Percentiles rank a stretch among this genome's conserved stretches.
Evolutionary conservation across 2,113 vertebrate genomes (phyloP).

Genomic region (Pterophyllum scalare): DNA sequence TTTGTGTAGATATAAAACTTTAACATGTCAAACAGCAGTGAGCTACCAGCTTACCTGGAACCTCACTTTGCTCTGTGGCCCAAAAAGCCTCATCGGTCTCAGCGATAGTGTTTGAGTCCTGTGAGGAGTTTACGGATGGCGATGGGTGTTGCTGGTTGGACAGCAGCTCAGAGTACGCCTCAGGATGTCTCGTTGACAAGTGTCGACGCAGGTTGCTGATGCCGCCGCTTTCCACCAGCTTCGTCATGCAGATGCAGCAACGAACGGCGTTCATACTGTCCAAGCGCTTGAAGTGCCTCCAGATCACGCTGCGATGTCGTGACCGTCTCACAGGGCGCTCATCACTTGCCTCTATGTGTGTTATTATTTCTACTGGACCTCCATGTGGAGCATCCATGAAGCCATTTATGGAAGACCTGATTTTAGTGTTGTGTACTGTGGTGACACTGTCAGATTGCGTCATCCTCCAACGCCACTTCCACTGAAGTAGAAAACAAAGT

Average conservation of each 20-base stretch:
- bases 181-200: constrained; percentile 74
- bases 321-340: background rate
- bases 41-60: constrained; percentile 36
- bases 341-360: background rate
- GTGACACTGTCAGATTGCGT: constrained; percentile 21
- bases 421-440: constrained; percentile 32
- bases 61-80: background rate
- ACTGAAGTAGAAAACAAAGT: constrained; percentile 46
- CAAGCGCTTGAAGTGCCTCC: constrained; percentile 70
- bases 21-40: background rate
- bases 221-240: constrained; percentile 66
- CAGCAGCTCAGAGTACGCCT: constrained; percentile 45
- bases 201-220: constrained; percentile 77
- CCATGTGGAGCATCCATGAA: background rate
- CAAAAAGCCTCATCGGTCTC: background rate
- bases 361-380: constrained; percentile 2
- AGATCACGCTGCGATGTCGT: constrained; percentile 70
- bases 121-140: background rate
- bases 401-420: constrained; percentile 19
- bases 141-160: background rate
- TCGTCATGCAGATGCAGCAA: constrained; percentile 75
- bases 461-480: constrained; percentile 59
- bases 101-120: background rate
- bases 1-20: background rate
- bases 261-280: constrained; percentile 55